Evolutionary conservation across 1,140 invertebrate species (phyloP), one percentile per base, ranked within the genome.

Genomic region (Tyrophagus putrescentiae): DNA sequence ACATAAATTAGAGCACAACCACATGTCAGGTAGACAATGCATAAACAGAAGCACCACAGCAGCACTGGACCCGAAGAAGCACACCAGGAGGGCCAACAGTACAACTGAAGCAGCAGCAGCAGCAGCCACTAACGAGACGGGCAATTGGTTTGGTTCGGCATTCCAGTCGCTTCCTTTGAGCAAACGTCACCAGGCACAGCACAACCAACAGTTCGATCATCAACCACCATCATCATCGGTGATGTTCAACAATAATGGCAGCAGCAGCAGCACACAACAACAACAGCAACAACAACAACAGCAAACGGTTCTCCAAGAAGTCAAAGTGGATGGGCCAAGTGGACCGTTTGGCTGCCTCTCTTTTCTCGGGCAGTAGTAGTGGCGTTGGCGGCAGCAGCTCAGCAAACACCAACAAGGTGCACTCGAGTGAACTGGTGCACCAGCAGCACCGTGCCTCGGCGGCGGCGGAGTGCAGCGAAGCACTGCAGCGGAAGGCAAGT

Each of bases 341-440:
- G 45, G 45, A 18, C 21, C 45, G 45, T 25, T 48, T 48, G 7
- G 21, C 45, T 18, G 18, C 7, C 18, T 48, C 45, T 6, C 18
- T 48, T n/a, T n/a, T n/a, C n/a, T n/a, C n/a, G n/a, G n/a, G n/a
- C n/a, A n/a, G n/a, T n/a, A n/a, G n/a, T n/a, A n/a, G n/a, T n/a
- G n/a, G n/a, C n/a, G n/a, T n/a, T n/a, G n/a, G n/a, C n/a, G n/a
- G n/a, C n/a, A n/a, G n/a, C n/a, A n/a, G n/a, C n/a, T n/a, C n/a
- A n/a, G n/a, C n/a, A n/a, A n/a, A n/a, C n/a, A n/a, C n/a, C n/a
- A n/a, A 48, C 18, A 48, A 18, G 7, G 18, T 48, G 21, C 45
- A 48, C 31, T 48, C 45, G 45, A 48, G 45, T 29, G 45, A 39
- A 21, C n/a, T n/a, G n/a, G n/a, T n/a, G n/a, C n/a, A n/a, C n/a